Evolutionary conservation across 2,797 vertebrate genomes (phyloP).

Genomic region (Anolis apletophallus): DNA sequence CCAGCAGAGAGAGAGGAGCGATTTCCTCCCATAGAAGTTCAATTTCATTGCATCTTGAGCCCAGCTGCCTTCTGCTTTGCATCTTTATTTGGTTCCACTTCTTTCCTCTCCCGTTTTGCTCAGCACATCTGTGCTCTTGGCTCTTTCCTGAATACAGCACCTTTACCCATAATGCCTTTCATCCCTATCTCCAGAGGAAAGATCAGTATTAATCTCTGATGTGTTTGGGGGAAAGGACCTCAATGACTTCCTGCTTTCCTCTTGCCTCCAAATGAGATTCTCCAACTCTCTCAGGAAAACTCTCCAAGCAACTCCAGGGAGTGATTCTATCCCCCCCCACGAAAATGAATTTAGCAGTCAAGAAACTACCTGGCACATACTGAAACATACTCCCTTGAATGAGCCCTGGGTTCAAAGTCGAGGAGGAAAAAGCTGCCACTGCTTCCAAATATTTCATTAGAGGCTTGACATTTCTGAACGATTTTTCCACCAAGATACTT

Average conservation of each 20-base stretch:
- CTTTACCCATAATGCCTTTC: slow-evolving; percentile 14
- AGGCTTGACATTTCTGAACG: background rate
- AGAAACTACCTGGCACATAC: background rate
- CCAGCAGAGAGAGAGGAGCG: slow-evolving; percentile 27
- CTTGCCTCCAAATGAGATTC: slow-evolving; percentile 2
- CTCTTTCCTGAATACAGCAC: background rate
- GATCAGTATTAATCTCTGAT: background rate
- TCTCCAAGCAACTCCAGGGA: background rate
- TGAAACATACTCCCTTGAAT: background rate
- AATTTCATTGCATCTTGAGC: slow-evolving; percentile 14
- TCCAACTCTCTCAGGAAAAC: background rate
- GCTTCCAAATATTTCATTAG: background rate
- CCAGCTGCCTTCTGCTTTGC: slow-evolving; percentile 23
- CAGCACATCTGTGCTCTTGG: background rate
- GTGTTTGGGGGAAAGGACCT: background rate
- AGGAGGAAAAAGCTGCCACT: background rate
- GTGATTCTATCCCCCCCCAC: background rate
- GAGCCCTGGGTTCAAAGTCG: slow-evolving; percentile 1
- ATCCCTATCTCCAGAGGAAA: background rate
- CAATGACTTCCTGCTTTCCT: background rate
- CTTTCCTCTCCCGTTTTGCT: background rate
- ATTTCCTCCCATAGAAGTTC: slow-evolving; percentile 12
- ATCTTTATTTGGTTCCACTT: background rate
- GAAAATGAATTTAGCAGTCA: slow-evolving; percentile 9
- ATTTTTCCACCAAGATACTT: background rate